A percentile compares a stretch with the other conserved stretches of the same genome.
phyloP scores from a whole-genome alignment of 2,113 vertebrate genomes.

The Archilochus colubris region DNA sequence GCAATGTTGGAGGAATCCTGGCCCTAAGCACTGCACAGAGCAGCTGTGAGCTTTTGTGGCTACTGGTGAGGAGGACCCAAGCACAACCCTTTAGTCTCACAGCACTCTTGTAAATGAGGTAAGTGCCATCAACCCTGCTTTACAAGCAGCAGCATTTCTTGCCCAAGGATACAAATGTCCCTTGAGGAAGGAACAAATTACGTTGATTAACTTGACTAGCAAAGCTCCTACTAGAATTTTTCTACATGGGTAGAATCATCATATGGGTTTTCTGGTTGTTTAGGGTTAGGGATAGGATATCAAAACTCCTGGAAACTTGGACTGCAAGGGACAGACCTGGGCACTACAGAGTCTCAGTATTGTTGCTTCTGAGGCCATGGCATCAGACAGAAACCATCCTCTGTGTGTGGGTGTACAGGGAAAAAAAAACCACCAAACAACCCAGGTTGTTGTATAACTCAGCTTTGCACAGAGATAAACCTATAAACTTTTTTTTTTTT shows the following conservation, averaged over 20 bases:
- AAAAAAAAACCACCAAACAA: neutral
- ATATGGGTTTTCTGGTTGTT: neutral
- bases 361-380: neutral
- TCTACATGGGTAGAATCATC: too few relatives aligned
- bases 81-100: neutral
- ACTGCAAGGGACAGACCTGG: neutral
- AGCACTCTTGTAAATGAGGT: neutral
- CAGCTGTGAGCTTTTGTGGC: neutral
- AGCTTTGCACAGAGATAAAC: neutral
- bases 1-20: neutral
- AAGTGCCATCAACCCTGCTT: neutral
- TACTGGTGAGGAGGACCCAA: neutral
- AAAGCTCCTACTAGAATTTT: neutral
- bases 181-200: neutral
- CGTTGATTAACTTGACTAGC: fast-evolving
- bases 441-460: neutral
- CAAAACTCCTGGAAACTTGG: neutral
- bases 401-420: neutral
- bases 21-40: neutral
- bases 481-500: fast-evolving
- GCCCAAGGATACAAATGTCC: neutral
- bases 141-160: neutral
- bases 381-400: neutral
- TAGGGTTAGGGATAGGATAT: neutral
- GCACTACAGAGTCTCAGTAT: neutral